A percentile compares a stretch with the other conserved stretches of the same genome.
Conservation (phyloP, 2,888 invertebrate species). For the Yponomeuta cagnagella region DNA sequence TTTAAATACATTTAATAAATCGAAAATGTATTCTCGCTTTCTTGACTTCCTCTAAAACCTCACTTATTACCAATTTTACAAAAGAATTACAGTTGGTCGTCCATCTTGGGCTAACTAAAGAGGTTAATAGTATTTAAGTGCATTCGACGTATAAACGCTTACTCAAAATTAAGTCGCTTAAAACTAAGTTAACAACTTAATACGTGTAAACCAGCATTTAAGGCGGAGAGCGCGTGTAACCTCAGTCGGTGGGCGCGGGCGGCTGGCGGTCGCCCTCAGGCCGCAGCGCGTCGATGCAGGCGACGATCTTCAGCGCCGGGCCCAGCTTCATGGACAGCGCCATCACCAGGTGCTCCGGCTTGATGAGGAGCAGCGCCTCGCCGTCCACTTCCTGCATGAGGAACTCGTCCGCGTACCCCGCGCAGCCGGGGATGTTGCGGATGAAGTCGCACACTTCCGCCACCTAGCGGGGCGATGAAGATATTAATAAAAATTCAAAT, state of each 20-base stretch:
- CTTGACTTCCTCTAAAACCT: too few species aligned
- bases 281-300: constrained; percentile 90
- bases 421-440: constrained; percentile 90
- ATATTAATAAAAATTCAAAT: too few species aligned
- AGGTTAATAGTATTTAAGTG: too few species aligned
- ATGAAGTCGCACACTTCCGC: constrained; percentile 93
- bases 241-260: constrained; percentile 40
- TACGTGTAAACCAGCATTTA: too few species aligned
- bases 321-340: constrained; percentile 97
- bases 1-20: too few species aligned
- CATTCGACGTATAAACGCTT: too few species aligned
- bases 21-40: too few species aligned
- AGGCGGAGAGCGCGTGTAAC: constrained; percentile 23
- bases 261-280: constrained; percentile 74
- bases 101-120: too few species aligned
- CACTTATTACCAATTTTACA: too few species aligned
- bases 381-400: constrained; percentile 97
- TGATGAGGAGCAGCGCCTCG: constrained; percentile 92
- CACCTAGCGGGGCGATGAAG: constrained; percentile 69
- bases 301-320: constrained; percentile 96
- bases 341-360: constrained; percentile 95
- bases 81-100: too few species aligned
- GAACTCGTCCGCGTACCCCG: constrained; percentile 96
- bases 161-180: too few species aligned
- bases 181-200: too few species aligned